These are phyloP conservation scores for Zophobas morio DNA, from an alignment of 1,140 invertebrate species.

Conservation along the genomic window DNA sequence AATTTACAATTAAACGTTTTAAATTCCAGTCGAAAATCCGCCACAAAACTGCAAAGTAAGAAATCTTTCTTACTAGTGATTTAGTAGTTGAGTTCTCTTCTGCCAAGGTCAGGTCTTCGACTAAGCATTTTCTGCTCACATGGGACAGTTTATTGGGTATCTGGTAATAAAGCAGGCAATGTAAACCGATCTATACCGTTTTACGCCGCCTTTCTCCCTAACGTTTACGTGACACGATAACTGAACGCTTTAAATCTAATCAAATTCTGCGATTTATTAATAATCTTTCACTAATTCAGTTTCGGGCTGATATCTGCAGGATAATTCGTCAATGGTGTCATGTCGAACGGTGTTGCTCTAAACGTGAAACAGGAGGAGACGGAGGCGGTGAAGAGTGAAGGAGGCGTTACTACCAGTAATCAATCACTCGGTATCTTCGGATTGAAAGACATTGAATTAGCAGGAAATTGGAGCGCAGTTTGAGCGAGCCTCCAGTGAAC, in stretches of 20 bases:
- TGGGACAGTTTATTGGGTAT: conserved; percentile 27
- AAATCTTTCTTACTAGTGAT: no score
- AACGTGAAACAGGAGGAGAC: conserved; percentile 23
- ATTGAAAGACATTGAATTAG: conserved; percentile 68
- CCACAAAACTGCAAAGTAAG: no score
- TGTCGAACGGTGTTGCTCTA: conserved; percentile 16
- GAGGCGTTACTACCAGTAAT: conserved; percentile 59
- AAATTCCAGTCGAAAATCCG: no score
- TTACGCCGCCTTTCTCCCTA: conserved; percentile 1
- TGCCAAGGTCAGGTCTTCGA: not conserved
- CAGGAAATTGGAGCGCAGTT: conserved; percentile 65
- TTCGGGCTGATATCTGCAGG: conserved; percentile 15
- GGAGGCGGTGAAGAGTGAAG: conserved; percentile 40
- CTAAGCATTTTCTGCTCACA: conserved; percentile 5
- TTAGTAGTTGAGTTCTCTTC: not conserved
- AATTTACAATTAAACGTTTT: no score
- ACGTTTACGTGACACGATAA: conserved; percentile 13
- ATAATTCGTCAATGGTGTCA: conserved; percentile 40
- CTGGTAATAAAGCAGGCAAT: conserved; percentile 14
- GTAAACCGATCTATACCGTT: not conserved
- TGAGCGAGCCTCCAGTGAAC: conserved; percentile 52
- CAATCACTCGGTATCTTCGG: conserved; percentile 65
- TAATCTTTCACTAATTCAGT: conserved; percentile 17
- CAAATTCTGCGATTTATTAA: conserved; percentile 39
- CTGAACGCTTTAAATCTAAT: conserved; percentile 24